Percentiles rank a stretch among this genome's conserved stretches.
These are phyloP conservation scores for Plagodis pulveraria DNA, from an alignment of 2,888 invertebrate species.

Conservation along the genomic window DNA sequence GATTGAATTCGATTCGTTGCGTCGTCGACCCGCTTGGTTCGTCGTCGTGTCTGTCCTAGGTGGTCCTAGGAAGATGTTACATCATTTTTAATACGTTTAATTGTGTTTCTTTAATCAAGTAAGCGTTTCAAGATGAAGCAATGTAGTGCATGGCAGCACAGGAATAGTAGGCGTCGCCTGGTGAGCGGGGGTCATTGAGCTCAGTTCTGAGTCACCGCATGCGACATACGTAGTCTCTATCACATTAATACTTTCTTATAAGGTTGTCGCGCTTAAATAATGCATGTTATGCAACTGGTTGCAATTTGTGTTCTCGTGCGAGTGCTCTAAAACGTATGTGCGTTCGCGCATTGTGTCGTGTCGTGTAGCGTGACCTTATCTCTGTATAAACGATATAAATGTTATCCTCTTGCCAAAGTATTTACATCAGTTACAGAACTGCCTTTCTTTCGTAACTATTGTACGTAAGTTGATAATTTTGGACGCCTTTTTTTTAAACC, in stretches of 20 bases:
- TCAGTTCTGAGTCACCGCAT: conserved; percentile 71
- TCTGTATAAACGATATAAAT: too few relatives aligned
- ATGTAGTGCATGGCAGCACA: conserved; percentile 64
- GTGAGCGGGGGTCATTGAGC: conserved; percentile 73
- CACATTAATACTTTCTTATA: conserved; percentile 83
- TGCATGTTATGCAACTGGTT: conserved; percentile 82
- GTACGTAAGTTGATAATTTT: too few relatives aligned
- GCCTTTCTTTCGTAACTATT: too few relatives aligned
- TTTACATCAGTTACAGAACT: too few relatives aligned
- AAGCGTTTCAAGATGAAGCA: conserved; percentile 60
- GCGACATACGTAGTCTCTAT: conserved; percentile 76
- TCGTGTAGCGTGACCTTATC: too few relatives aligned
- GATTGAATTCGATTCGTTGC: conserved; percentile 28
- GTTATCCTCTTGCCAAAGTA: too few relatives aligned
- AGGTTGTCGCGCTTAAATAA: conserved; percentile 81
- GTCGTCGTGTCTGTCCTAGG: conserved; percentile 30
- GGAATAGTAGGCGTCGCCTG: conserved; percentile 75
- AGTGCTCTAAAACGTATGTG: conserved; percentile 52
- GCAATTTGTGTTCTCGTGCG: conserved; percentile 72
- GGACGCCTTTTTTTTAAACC: too few relatives aligned
- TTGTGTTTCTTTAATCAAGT: conserved; percentile 47
- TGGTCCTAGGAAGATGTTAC: conserved; percentile 33
- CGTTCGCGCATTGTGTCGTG: conserved; percentile 40
- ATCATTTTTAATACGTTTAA: conserved; percentile 42
- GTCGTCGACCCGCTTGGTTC: conserved; percentile 32